Evolutionary conservation across 2,113 vertebrate genomes (phyloP), one percentile per base, ranked within the genome.

Genomic region (Misgurnus anguillicaudatus): DNA sequence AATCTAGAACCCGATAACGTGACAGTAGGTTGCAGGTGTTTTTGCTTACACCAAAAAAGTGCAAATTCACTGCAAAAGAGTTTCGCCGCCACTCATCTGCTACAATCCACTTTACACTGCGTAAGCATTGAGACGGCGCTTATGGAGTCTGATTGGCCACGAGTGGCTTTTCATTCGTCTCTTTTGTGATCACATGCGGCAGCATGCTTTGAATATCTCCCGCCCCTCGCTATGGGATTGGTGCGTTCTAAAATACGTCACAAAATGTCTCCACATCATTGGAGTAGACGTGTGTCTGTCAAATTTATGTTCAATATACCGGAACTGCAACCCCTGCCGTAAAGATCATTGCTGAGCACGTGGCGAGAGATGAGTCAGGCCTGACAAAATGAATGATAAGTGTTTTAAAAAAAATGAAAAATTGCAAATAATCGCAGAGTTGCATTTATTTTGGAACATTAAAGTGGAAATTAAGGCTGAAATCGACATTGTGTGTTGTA

Each of bases 301-400:
- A 68, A 38, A 47, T 6, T 11, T 17, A 45, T 57, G 21, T 45
- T 64, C 38, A 14, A 53, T 5, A n/a, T 63, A 31, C 79, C 75
- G 83, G 83, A 84, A 84, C 24, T 66, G 10, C 14, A 64, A 60
- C 53, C 58, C 17, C 38, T 21, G 61, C 45, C 17, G 36, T 11
- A 31, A 72, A 73, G 67, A 73, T 78, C 80, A 60, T 16, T 24
- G 51, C 42, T 19, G 71, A 84, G 83, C 83, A 84, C 83, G 57
- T 84, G 75, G 79, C 70, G 72, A 76, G 48, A 61, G 24, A 5
- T 38, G 13, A 67, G 57, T 53, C 14, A 48, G 16, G 48, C 5
- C 16, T 63, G 9, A 58, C 14, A 36, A 60, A 9, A 68, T 5
- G 5, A 45, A 71, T 4, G 7, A 14, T 9, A 74, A 14, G 16